Conservation (phyloP, 2,113 vertebrate species). For the Blennius ocellaris region DNA sequence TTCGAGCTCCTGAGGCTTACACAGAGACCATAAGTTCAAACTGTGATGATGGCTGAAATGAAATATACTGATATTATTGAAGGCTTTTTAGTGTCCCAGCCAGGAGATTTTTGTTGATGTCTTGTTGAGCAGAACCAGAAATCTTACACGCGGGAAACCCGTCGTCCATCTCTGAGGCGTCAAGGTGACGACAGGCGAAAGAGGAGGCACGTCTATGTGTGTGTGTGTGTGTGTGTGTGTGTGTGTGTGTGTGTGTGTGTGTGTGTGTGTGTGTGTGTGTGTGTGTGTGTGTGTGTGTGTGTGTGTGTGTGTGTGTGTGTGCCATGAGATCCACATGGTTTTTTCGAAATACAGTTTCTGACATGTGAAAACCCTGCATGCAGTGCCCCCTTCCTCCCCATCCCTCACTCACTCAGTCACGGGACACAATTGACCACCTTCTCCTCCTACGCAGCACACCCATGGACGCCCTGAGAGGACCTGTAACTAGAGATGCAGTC, state of each 20-base stretch:
- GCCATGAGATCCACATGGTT: conserved; percentile 27
- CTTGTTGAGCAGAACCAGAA: conserved; percentile 26
- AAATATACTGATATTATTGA: background rate
- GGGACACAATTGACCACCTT: conserved; percentile 27
- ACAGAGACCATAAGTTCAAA: conserved; percentile 18
- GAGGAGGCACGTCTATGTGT: conserved; percentile 26
- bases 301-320: background rate
- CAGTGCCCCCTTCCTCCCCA: background rate
- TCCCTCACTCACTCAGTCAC: background rate
- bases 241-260: background rate
- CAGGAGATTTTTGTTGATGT: background rate
- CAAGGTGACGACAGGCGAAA: conserved; percentile 52
- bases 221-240: conserved; percentile 12
- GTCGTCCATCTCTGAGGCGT: conserved; percentile 30
- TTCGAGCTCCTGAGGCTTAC: background rate
- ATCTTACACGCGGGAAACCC: conserved; percentile 3
- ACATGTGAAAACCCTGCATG: conserved; percentile 32
- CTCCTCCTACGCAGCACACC: conserved; percentile 43
- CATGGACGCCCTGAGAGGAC: conserved; percentile 50
- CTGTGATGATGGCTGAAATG: conserved; percentile 13
- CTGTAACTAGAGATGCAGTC: conserved; percentile 67
- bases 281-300: background rate
- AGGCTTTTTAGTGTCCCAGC: background rate
- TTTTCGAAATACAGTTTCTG: conserved; percentile 17
- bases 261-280: background rate